phyloP scores from a whole-genome alignment of 2,113 vertebrate species.

The Dendropsophus ebraccatus region DNA sequence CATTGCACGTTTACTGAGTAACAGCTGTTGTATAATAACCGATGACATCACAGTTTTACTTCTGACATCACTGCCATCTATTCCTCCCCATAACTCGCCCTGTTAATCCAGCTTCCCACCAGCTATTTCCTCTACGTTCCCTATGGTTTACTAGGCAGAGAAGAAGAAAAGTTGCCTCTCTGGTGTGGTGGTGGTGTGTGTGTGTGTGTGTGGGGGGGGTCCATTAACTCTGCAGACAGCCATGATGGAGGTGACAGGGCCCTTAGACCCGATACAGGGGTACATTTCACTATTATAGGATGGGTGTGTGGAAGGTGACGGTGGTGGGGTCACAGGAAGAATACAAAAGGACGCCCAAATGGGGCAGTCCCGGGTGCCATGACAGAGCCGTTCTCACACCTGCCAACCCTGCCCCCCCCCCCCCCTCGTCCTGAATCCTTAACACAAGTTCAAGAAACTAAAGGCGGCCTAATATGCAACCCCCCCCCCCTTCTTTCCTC shows the following conservation, averaged over 20 bases:
- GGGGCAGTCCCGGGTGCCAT: background rate
- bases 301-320: constrained; percentile 3
- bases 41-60: no score
- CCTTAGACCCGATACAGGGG: background rate
- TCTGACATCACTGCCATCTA: no score
- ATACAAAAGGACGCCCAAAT: constrained; percentile 11
- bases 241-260: background rate
- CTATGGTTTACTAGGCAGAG: background rate
- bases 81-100: no score
- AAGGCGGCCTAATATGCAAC: constrained; percentile 4
- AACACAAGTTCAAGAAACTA: constrained; percentile 56
- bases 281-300: background rate
- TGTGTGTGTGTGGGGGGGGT: no score
- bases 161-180: background rate
- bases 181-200: background rate
- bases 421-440: constrained; percentile 6
- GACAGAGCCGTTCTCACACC: constrained; percentile 25
- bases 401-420: constrained; percentile 28
- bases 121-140: background rate
- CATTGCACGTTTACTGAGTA: no score
- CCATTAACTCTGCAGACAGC: background rate
- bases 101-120: background rate
- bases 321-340: constrained; percentile 23
- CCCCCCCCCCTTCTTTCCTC: constrained; percentile 9
- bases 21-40: no score